Evolutionary conservation across 2,797 vertebrate species (phyloP).

Genomic region (Sparus aurata): DNA sequence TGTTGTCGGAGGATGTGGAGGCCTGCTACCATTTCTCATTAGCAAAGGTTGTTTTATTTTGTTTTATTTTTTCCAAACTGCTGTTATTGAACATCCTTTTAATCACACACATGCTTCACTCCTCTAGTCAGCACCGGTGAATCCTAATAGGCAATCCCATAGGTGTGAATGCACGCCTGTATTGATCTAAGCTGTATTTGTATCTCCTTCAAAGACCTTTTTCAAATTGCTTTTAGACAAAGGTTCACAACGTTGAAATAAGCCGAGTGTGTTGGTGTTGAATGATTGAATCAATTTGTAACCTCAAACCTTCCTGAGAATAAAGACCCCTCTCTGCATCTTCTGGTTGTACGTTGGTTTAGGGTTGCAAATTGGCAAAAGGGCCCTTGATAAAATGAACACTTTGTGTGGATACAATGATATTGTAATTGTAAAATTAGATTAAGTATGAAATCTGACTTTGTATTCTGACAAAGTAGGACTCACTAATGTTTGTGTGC

Average conservation of each 20-base stretch:
- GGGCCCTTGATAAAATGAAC: background rate
- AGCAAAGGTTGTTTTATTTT: background rate
- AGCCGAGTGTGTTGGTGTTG: background rate
- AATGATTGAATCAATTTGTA: conserved; percentile 5
- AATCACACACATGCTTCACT: background rate
- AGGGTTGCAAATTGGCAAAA: background rate
- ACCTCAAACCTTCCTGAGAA: conserved; percentile 1
- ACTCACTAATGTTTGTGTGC: background rate
- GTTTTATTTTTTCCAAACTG: background rate
- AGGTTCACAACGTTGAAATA: conserved; percentile 1
- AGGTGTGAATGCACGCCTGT: background rate
- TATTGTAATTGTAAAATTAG: conserved; percentile 1
- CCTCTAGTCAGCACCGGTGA: background rate
- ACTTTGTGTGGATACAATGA: background rate
- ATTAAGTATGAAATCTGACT: conserved; percentile 3
- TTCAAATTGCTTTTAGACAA: conserved; percentile 26
- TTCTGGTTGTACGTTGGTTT: background rate
- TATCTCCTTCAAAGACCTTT: background rate
- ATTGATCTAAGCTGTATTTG: conserved; percentile 28
- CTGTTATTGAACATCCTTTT: background rate
- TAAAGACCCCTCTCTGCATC: background rate
- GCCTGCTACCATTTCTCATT: conserved; percentile 20
- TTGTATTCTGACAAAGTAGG: background rate
- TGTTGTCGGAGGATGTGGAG: background rate
- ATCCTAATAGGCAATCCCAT: background rate